Conservation (phyloP, 2,113 vertebrate genomes). For the Uropsilus gracilis region DNA sequence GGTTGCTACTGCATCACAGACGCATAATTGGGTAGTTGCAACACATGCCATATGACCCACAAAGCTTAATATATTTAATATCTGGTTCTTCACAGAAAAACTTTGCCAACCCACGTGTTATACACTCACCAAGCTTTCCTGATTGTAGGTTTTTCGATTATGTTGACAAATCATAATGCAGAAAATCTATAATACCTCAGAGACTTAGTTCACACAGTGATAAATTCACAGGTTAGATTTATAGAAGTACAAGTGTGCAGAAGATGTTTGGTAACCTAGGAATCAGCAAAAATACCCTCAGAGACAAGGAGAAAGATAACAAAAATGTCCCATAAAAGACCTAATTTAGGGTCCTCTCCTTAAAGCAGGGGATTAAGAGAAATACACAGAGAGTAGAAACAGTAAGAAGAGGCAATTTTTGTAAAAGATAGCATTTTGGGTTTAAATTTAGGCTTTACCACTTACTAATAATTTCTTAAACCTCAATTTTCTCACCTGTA, state of each 20-base stretch:
- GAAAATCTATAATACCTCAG: conserved; percentile 38
- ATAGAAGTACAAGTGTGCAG: neutral
- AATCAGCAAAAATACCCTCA: neutral
- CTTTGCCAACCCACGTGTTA: neutral
- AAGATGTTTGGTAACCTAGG: neutral
- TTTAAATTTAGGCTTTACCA: neutral
- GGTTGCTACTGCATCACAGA: neutral
- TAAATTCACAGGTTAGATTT: neutral
- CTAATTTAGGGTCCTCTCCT: neutral
- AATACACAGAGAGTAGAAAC: neutral
- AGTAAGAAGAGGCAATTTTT: neutral
- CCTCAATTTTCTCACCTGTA: neutral
- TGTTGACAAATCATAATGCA: conserved; percentile 31
- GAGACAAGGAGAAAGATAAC: neutral
- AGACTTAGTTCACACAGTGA: neutral
- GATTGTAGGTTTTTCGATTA: conserved; percentile 49
- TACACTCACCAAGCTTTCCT: neutral
- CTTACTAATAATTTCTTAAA: neutral
- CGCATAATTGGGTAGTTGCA: neutral
- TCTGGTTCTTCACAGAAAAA: neutral
- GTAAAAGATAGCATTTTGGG: neutral
- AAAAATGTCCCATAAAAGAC: neutral
- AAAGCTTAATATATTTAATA: neutral
- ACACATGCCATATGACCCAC: neutral
- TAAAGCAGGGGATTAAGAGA: neutral